Evolutionary conservation across 1,140 invertebrate genomes (phyloP).

Genomic region (Bathynomus jamesi): DNA sequence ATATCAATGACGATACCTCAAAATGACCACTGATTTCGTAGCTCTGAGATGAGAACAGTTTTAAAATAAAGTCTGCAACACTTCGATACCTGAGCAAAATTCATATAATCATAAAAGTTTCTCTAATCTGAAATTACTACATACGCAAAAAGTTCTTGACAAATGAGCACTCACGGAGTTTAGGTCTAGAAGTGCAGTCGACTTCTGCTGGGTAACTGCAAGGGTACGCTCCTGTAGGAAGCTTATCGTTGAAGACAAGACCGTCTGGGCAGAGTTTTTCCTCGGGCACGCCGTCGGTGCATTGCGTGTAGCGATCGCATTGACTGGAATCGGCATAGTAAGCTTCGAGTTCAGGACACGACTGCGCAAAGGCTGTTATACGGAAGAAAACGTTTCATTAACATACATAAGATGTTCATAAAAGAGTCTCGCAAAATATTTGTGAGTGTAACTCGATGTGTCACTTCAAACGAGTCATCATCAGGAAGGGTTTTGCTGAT

Average conservation of each 20-base stretch:
- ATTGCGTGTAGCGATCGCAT: constrained; percentile 9
- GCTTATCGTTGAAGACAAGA: constrained; percentile 11
- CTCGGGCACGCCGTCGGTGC: background rate
- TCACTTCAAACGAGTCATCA: background rate
- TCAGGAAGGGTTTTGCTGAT: background rate
- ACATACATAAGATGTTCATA: background rate
- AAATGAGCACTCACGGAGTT: background rate
- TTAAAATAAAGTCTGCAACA: too few relatives aligned
- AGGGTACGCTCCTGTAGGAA: constrained; percentile 1
- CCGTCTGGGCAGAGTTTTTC: constrained; percentile 12
- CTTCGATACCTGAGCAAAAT: too few relatives aligned
- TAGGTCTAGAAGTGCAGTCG: constrained; percentile 8
- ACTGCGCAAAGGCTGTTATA: constrained; percentile 2
- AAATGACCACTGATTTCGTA: too few relatives aligned
- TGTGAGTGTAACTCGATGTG: too few relatives aligned
- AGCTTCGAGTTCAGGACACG: background rate
- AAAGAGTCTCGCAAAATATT: background rate
- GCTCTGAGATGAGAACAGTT: too few relatives aligned
- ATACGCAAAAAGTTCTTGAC: too few relatives aligned
- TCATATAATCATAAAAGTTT: too few relatives aligned
- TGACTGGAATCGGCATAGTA: constrained; percentile 8
- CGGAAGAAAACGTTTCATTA: background rate
- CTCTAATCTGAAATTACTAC: too few relatives aligned
- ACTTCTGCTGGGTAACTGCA: constrained; percentile 9
- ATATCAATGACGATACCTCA: too few relatives aligned